Evolutionary conservation across 2,113 vertebrate species (phyloP).

Genomic region (Rhizomys pruinosus): DNA sequence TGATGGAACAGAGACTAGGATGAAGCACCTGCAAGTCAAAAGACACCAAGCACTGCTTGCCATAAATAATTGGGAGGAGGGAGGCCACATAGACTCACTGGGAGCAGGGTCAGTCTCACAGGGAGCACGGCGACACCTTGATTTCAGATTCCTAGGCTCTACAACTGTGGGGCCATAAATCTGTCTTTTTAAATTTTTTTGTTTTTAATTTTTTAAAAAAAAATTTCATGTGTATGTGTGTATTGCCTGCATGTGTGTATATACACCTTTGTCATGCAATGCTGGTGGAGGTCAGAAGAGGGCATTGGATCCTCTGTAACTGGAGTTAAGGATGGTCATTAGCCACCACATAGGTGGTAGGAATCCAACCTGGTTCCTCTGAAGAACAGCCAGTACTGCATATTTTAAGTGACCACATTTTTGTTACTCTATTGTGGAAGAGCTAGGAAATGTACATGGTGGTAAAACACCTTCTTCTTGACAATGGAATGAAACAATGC

Average conservation of each 20-base stretch:
- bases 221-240: no score
- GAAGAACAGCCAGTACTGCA: no score
- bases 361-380: no score
- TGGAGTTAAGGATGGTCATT: no score
- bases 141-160: background rate
- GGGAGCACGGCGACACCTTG: background rate
- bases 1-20: background rate
- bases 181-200: no score
- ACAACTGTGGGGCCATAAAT: background rate
- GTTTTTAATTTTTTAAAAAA: no score
- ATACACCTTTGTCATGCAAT: no score
- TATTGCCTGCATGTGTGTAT: no score
- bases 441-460: background rate
- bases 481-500: background rate
- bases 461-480: background rate
- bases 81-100: background rate
- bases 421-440: background rate
- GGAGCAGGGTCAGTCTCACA: background rate
- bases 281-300: no score
- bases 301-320: no score
- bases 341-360: no score
- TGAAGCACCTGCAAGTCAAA: background rate
- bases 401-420: background rate
- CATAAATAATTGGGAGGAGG: background rate
- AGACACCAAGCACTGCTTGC: background rate